phyloP scores from a whole-genome alignment of 2,888 invertebrate genomes.

The Oxystoma pomonae region DNA sequence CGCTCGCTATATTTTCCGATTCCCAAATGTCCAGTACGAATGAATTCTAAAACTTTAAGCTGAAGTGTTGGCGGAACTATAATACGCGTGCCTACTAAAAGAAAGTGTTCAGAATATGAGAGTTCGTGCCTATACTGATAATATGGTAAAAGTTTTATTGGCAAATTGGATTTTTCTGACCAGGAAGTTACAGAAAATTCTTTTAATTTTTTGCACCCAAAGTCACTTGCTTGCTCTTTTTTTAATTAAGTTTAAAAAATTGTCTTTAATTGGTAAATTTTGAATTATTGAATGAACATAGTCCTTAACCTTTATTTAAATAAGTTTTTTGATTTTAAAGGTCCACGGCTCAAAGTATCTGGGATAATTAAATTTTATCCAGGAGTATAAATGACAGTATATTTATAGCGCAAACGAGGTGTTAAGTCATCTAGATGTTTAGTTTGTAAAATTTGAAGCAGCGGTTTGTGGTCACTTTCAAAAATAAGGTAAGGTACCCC shows the following conservation, averaged over 20 bases:
- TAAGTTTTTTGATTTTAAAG: background rate
- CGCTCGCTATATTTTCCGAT: too few species aligned
- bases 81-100: too few species aligned
- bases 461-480: background rate
- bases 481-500: background rate
- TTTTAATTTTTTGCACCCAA: background rate
- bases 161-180: too few species aligned
- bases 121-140: too few species aligned
- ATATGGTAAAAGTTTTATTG: too few species aligned
- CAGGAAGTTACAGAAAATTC: too few species aligned
- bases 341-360: background rate
- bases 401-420: background rate
- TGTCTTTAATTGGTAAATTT: background rate
- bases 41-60: too few species aligned
- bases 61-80: too few species aligned
- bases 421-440: background rate
- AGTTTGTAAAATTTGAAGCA: background rate
- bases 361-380: background rate
- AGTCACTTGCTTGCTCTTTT: conserved; percentile 1
- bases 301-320: background rate
- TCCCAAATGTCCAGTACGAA: too few species aligned
- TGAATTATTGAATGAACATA: background rate
- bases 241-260: background rate
- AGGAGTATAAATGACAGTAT: background rate
- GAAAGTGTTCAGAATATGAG: too few species aligned